Base-by-base conservation (phyloP, 2,113 vertebrate genomes). In the Stictonetta naevosa region DNA sequence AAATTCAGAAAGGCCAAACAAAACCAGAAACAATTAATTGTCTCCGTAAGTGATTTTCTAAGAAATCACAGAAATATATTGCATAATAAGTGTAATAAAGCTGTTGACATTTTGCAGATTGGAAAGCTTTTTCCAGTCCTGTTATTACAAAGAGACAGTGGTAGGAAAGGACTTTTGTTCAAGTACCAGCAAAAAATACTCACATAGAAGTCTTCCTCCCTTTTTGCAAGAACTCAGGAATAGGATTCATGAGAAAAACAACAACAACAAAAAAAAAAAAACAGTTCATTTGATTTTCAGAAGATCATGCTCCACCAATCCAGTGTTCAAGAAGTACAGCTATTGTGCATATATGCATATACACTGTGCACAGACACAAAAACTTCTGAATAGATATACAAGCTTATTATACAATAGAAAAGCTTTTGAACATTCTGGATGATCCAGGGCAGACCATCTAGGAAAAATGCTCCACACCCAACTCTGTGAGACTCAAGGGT, bases 321-420 rank as follows among this genome's bases (percentile, higher is more conserved):
- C 0, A 36, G 9, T 25, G 11, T 46, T 6, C 25, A 75, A 26
- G 8, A 83, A 64, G 4, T n/a, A 48, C 9, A 68, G 4, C 8
- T 84, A 20, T 23, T 72, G 7, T 63, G 2, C 40, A 13, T 42
- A 53, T 52, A 38, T 38, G 40, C 1, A 3, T 38, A 64, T 17
- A 34, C 14, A 55, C 9, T 67, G 4, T 28, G 22, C 12, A 36
- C 8, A 64, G 3, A 50, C 1, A 3, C 0, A 12, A 2, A 13
- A 20, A 34, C 0, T 18, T 42, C 10, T 63, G 10, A 33, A 8
- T 34, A 10, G 31, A 46, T 34, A 59, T 6, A 63, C 0, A 53
- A 53, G 34, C 1, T 12, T 67, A 34, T 33, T 75, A 16, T 81
- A 26, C 58, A 74, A 55, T 20, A 64, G 48, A 23, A 56, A 87